Evolutionary conservation across 2,888 invertebrate genomes (phyloP).

Genomic region (Pomacea canaliculata): DNA sequence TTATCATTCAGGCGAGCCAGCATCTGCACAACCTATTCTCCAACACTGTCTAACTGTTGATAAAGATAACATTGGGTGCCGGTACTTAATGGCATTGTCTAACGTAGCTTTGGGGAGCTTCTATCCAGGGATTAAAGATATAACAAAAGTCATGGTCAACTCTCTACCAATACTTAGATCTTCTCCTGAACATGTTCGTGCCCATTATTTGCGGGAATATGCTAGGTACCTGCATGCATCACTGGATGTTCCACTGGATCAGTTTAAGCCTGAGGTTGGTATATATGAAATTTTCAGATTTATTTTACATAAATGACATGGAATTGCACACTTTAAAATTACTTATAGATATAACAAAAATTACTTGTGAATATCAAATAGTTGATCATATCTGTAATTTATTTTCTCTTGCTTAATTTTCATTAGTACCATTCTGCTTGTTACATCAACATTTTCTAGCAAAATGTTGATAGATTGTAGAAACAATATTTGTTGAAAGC

Average conservation of each 20-base stretch:
- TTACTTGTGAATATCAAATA: neutral
- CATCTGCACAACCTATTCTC: conserved; percentile 35
- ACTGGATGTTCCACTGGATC: conserved; percentile 47
- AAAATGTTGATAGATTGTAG: no score
- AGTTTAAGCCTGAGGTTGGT: conserved; percentile 43
- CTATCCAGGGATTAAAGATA: conserved; percentile 57
- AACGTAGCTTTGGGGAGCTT: conserved; percentile 53
- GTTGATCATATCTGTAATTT: neutral
- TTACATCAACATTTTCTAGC: no score
- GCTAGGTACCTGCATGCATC: conserved; percentile 58
- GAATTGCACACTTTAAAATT: no score
- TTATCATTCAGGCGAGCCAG: conserved; percentile 52
- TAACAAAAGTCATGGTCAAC: conserved; percentile 60
- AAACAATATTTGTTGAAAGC: no score
- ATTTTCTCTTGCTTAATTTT: neutral
- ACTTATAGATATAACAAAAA: neutral
- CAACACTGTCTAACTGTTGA: conserved; percentile 55
- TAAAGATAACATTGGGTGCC: conserved; percentile 48
- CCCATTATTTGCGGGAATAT: conserved; percentile 63
- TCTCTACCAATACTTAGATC: conserved; percentile 48
- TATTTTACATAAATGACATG: no score
- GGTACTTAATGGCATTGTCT: conserved; percentile 55
- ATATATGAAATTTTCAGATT: neutral
- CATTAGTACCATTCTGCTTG: neutral
- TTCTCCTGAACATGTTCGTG: conserved; percentile 56